Evolutionary conservation across 53 echinoderm and acorn worm genomes (phyloP).

Genomic region (Arbacia lixula): DNA sequence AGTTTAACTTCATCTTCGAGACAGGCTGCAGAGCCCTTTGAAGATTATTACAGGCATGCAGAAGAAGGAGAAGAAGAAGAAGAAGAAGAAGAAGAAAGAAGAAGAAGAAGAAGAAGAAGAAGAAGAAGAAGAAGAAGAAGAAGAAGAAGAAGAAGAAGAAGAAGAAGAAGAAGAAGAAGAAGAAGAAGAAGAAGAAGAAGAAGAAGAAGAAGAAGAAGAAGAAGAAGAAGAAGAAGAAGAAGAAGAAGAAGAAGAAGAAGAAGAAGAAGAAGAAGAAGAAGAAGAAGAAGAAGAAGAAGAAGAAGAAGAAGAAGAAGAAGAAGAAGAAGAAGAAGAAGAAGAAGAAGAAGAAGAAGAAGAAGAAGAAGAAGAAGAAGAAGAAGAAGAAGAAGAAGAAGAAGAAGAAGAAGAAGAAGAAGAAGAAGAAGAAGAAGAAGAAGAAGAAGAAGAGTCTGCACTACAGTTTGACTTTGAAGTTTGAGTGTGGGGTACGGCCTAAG

Average conservation of each 20-base stretch:
- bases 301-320: slow-evolving; percentile 35
- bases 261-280: slow-evolving; percentile 35
- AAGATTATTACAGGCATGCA: no score
- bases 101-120: not conserved
- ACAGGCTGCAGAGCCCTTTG: no score
- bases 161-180: slow-evolving; percentile 35
- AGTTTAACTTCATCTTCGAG: no score
- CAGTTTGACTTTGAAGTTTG: no score
- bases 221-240: slow-evolving; percentile 35
- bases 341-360: slow-evolving; percentile 35
- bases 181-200: slow-evolving; percentile 35
- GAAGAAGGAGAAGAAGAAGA: slow-evolving; percentile 32
- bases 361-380: slow-evolving; percentile 35
- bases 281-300: slow-evolving; percentile 35
- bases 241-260: slow-evolving; percentile 35
- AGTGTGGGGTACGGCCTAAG: no score
- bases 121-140: slow-evolving; percentile 35
- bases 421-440: slow-evolving; percentile 35
- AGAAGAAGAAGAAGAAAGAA: slow-evolving; percentile 26
- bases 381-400: slow-evolving; percentile 35
- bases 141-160: slow-evolving; percentile 35
- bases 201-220: slow-evolving; percentile 35
- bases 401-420: slow-evolving; percentile 35
- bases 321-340: slow-evolving; percentile 35
- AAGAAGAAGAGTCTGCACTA: slow-evolving; percentile 4